Evolutionary conservation across 2,113 vertebrate species (phyloP).

Genomic region (Lophura nycthemera): DNA sequence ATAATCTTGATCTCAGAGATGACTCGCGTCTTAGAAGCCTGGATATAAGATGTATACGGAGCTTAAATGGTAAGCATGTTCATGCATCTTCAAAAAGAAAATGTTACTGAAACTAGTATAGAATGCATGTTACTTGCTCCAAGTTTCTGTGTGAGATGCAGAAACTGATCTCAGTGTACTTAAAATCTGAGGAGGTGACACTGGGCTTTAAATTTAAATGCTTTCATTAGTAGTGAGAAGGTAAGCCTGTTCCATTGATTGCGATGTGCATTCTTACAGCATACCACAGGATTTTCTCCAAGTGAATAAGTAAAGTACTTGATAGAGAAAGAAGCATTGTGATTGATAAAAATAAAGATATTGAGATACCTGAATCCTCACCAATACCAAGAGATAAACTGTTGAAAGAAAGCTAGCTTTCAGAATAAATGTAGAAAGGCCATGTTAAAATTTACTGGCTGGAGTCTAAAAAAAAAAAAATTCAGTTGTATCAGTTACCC

Average conservation of each 20-base stretch:
- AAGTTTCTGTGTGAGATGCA: neutral
- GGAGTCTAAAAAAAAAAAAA: neutral
- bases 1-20: constrained; percentile 93
- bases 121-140: neutral
- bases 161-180: neutral
- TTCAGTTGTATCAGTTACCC: neutral
- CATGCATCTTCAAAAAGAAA: neutral
- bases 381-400: neutral
- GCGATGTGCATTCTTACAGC: neutral
- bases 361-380: neutral
- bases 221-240: neutral
- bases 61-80: constrained; percentile 89
- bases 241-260: neutral
- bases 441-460: neutral
- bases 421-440: neutral
- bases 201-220: neutral
- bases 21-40: constrained; percentile 91
- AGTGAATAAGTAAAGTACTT: neutral
- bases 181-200: neutral
- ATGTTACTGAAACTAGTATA: neutral
- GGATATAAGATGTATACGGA: constrained; percentile 96
- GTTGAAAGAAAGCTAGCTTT: neutral
- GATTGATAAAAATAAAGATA: neutral
- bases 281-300: neutral
- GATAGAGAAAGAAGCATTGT: neutral